Base-by-base conservation (phyloP, 2,113 vertebrate genomes). In the Polyodon spathula region DNA sequence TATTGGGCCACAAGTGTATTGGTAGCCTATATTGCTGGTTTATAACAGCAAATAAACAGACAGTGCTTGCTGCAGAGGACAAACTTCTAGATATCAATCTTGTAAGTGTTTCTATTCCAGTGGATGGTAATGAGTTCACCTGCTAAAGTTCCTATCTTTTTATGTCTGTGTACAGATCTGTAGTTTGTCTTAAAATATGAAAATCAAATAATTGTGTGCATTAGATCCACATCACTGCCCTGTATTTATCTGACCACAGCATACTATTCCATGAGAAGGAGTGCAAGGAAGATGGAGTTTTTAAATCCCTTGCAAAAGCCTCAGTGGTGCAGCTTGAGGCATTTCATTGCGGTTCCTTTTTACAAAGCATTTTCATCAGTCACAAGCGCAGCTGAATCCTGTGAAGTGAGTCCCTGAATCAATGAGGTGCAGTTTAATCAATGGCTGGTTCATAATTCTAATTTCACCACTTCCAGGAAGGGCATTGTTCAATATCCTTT, bases 331-430 rank as follows among this genome's bases (percentile, higher is more conserved):
- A 58, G n/a, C 3, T 66, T 68, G 67, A 64, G 69, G 67, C 61
- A 66, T 74, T 68, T 66, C 68, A 72, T 74, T 73, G 73, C 73
- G 72, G 71, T 69, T 73, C 69, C 67, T 78, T 78, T 81, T 17
- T 51, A 15, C 76, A 27, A 79, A 79, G 79, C 62, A 61, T 68
- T 69, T 70, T 73, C 79, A 76, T 76, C 71, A 66, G 40, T 73
- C 72, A 76, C 72, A 73, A 75, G 8, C n/a, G 68, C 67, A 54
- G 53, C 65, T 69, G 62, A 64, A 40, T 48, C 54, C n/a, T 10
- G 40, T 51, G n/a, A 59, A 17, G 60, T 41, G 27, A 40, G 57
- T 70, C 67, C 57, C 57, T 55, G 62, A 58, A 68, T 71, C 78
- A 74, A 80, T 80, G 71, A 77, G 42, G 62, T 64, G 62, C 67